Evolutionary conservation across 1,140 invertebrate species (phyloP), one percentile per base, ranked within the genome.

Genomic region (Drosophila sechellia): DNA sequence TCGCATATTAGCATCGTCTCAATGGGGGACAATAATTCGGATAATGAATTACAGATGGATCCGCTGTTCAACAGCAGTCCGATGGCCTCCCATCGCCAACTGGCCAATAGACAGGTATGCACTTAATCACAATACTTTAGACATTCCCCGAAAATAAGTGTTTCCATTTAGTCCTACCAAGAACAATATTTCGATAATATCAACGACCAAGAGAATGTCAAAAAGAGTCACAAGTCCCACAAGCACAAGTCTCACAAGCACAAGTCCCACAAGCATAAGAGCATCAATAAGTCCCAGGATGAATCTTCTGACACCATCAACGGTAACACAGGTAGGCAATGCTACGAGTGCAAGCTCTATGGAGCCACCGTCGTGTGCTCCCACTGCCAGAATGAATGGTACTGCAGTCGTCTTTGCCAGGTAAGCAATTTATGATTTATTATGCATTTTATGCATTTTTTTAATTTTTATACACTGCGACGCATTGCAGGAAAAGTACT

Each of bases 361-460:
- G 93, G 95, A 60, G 96, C 96, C 34, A 96, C 96, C 91, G 97
- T 97, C 89, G 95, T 97, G 22, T 98, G 97, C 91, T 96, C 96
- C 56, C 96, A 96, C 22, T 98, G 97, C 90, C 95, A 95, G 54
- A 97, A 96, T 93, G 96, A 97, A 93, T 97, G 96, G 96, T 98
- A 98, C 91, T 98, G 97, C 94, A 96, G 96, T 90, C 93, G 96
- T 55, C 96, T 97, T 78, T 98, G 97, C 92, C 97, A 98, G 95
- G 97, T 97, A 93, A 74, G 78, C 40, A n/a, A 8, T 22, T 2
- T 3, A 3, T 2, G 20, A 22, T 22, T 22, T 22, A 22, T 22
- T 22, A 22, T 22, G 20, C 3, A 22, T 11, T 12, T 25, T 1
- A 20, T 0, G 3, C 20, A 22, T 22, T 22, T 22, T 22, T 22